phyloP scores from a whole-genome alignment of 2,888 invertebrate species.

The Nudaria mundana region DNA sequence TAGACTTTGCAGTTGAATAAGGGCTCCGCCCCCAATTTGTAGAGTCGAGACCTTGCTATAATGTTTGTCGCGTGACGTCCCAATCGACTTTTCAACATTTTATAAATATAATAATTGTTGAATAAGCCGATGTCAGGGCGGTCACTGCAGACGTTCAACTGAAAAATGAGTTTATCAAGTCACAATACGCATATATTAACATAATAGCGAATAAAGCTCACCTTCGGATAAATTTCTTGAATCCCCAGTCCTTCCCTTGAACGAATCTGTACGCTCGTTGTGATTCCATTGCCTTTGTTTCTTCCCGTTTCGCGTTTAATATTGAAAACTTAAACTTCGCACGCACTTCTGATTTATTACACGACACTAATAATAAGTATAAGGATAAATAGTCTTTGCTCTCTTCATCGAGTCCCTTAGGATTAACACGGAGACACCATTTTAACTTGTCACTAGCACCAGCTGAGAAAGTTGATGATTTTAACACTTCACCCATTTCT shows the following conservation, averaged over 20 bases:
- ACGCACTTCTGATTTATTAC: conserved; percentile 99
- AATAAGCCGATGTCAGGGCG: not conserved
- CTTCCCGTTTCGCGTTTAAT: conserved; percentile 99
- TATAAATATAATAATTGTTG: not conserved
- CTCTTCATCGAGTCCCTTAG: conserved; percentile 99
- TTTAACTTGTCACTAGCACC: conserved; percentile 99
- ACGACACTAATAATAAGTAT: conserved; percentile 98
- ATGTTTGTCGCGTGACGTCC: not conserved
- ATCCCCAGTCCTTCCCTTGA: conserved; percentile 99
- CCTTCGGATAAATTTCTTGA: conserved; percentile 99
- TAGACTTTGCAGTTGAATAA: conserved; percentile 28
- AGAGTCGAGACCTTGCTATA: conserved; percentile 13
- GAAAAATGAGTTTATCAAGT: not conserved
- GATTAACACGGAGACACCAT: conserved; percentile 99
- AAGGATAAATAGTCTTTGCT: conserved; percentile 99
- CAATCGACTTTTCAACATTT: conserved; percentile 1
- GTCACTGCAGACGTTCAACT: not conserved
- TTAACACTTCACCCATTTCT: conserved; percentile 99
- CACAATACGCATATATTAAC: not conserved
- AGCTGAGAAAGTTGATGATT: conserved; percentile 99
- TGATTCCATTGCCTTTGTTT: conserved; percentile 99
- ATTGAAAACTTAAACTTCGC: conserved; percentile 99
- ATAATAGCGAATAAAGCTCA: conserved; percentile 33
- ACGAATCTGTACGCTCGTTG: conserved; percentile 99
- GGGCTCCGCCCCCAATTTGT: conserved; percentile 33